Percentiles rank a stretch among this genome's conserved stretches.
Conservation (phyloP, 1,140 invertebrate genomes). For the Odontomachus brunneus region DNA sequence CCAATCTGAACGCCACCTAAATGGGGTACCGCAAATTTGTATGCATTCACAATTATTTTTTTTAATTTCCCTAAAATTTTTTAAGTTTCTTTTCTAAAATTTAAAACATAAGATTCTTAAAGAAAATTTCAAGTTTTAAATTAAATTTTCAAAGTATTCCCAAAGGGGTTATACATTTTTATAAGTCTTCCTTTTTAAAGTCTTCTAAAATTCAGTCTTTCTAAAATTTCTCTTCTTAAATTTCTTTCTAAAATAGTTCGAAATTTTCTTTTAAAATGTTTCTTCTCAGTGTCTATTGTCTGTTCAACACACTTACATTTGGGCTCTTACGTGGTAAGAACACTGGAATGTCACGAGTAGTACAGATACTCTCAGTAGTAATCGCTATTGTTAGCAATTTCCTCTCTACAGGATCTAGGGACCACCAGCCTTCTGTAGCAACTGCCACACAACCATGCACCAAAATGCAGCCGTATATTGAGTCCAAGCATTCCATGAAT, state of each 20-base stretch:
- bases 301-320: conserved; percentile 86
- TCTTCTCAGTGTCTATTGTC: too few species aligned
- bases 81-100: neutral
- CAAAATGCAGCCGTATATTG: conserved; percentile 92
- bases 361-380: conserved; percentile 87
- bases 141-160: too few species aligned
- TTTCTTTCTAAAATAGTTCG: too few species aligned
- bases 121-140: too few species aligned
- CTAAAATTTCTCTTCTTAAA: too few species aligned
- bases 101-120: too few species aligned
- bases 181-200: too few species aligned
- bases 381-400: conserved; percentile 90
- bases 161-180: too few species aligned
- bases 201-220: too few species aligned
- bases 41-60: too few species aligned
- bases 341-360: conserved; percentile 91
- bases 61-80: too few species aligned
- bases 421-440: conserved; percentile 93
- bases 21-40: conserved; percentile 42
- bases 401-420: conserved; percentile 90
- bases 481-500: conserved; percentile 91
- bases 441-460: conserved; percentile 91
- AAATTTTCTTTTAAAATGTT: too few species aligned
- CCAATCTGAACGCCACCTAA: conserved; percentile 92
- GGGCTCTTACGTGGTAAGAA: conserved; percentile 94